Base-by-base conservation (phyloP, 2,888 invertebrate species). In the Mimumesa dahlbomi region DNA sequence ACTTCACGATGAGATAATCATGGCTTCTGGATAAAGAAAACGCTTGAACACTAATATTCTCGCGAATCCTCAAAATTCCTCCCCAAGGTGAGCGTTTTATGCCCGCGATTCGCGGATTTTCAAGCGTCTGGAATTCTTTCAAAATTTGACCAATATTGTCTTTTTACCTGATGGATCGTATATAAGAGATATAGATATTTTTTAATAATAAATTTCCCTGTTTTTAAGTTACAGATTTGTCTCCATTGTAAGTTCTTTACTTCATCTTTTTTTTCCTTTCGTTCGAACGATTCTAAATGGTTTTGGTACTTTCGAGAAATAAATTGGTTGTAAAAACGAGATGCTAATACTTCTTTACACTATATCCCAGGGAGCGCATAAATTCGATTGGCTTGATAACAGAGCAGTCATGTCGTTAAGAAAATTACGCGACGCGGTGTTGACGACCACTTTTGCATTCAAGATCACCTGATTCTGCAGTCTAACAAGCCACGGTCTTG, bases 371-470 rank as follows among this genome's bases (percentile, higher is more conserved):
- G 2, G 11, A 46, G 22, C 29, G 1, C 21, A 14, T 31, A 22
- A 2, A 13, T 52, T 31, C n/a, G n/a, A n/a, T n/a, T n/a, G n/a
- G n/a, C n/a, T n/a, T n/a, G n/a, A n/a, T n/a, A n/a, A n/a, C n/a
- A n/a, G n/a, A n/a, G n/a, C n/a, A n/a, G 43, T 25, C 48, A 52
- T 40, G 21, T 46, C 49, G 43, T 9, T 36, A 18, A 0, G 38
- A 50, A 64, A 69, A 69, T 63, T 29, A 52, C 71, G 68, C 64
- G 38, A 54, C 66, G 77, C 64, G 73, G 80, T 77, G 43, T 58
- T 21, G 49, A 57, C 61, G 64, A 80, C 73, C 62, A 64, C 48
- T 62, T 73, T 50, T 25, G 38, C 38, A 52, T 53, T 63, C 14
- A 53, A 70, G 49, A 54, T 53, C 56, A 62, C 57, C 54, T 72